A percentile compares a stretch with the other conserved stretches of the same genome.
These are phyloP conservation scores for Dichetophora obliterata DNA, from an alignment of 2,888 invertebrate genomes.

Conservation along the genomic window DNA sequence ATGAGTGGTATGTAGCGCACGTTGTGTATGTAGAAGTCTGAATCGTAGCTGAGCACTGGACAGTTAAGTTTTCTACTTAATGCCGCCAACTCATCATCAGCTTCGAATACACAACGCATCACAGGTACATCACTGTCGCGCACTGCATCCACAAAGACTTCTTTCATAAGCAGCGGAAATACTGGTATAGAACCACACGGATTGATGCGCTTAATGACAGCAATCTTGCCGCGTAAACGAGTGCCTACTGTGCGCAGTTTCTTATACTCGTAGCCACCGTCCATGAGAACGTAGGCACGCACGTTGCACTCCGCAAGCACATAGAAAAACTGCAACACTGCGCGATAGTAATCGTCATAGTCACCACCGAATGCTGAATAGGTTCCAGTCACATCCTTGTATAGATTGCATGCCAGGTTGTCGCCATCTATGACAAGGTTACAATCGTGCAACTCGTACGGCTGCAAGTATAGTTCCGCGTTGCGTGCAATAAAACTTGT, in stretches of 20 bases:
- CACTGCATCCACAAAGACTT: constrained; percentile 81
- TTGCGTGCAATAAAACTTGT: constrained; percentile 82
- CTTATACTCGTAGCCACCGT: constrained; percentile 81
- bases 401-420: constrained; percentile 80
- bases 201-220: constrained; percentile 73
- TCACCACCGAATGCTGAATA: constrained; percentile 87
- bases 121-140: constrained; percentile 76
- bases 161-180: constrained; percentile 82
- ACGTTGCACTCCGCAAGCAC: constrained; percentile 79
- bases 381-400: constrained; percentile 74
- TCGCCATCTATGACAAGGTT: constrained; percentile 85
- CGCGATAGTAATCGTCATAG: constrained; percentile 81
- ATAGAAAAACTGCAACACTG: constrained; percentile 78
- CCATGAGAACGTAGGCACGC: constrained; percentile 81
- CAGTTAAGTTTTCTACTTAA: constrained; percentile 83
- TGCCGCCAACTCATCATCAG: constrained; percentile 89
- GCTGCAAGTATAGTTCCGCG: constrained; percentile 76
- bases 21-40: constrained; percentile 93
- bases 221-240: constrained; percentile 75
- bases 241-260: constrained; percentile 78
- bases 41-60: constrained; percentile 92
- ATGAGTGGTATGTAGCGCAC: constrained; percentile 85
- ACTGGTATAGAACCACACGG: constrained; percentile 73
- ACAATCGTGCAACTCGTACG: constrained; percentile 76
- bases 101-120: constrained; percentile 87